A percentile compares a stretch with the other conserved stretches of the same genome.
These are phyloP conservation scores for Rhinella marina DNA, from an alignment of 2,797 vertebrate genomes.

Conservation along the genomic window DNA sequence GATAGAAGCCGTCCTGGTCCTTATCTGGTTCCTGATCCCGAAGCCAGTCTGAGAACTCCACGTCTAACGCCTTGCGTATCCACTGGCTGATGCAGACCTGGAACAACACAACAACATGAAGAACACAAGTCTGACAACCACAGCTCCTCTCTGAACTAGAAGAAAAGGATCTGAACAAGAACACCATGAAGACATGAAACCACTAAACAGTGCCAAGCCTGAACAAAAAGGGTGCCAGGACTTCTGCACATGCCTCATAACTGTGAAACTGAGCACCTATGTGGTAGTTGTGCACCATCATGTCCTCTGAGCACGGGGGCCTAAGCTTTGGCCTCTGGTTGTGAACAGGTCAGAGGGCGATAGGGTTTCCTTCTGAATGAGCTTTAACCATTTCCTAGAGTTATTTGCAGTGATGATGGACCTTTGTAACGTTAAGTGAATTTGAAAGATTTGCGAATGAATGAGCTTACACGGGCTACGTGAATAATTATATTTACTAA, in stretches of 20 bases:
- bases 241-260: neutral
- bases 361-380: no score
- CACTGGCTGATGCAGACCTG: constrained; percentile 90
- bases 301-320: neutral
- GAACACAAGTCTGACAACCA: neutral
- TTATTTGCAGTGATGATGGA: no score
- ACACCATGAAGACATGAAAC: neutral
- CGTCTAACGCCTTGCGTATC: constrained; percentile 92
- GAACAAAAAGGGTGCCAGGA: neutral
- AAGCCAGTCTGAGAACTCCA: constrained; percentile 92
- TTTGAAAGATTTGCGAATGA: no score
- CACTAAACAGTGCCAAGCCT: neutral
- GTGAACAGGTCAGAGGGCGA: no score
- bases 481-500: no score
- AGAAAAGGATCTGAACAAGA: neutral
- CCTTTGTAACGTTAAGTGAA: no score
- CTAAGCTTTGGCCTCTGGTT: no score
- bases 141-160: neutral
- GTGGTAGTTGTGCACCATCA: neutral
- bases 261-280: neutral
- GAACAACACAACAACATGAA: constrained; percentile 6
- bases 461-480: no score
- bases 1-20: constrained; percentile 90
- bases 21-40: constrained; percentile 88
- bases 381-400: no score